Conservation (phyloP, 92 coral and sea anemone species). For the Zoanthus gigantus region DNA sequence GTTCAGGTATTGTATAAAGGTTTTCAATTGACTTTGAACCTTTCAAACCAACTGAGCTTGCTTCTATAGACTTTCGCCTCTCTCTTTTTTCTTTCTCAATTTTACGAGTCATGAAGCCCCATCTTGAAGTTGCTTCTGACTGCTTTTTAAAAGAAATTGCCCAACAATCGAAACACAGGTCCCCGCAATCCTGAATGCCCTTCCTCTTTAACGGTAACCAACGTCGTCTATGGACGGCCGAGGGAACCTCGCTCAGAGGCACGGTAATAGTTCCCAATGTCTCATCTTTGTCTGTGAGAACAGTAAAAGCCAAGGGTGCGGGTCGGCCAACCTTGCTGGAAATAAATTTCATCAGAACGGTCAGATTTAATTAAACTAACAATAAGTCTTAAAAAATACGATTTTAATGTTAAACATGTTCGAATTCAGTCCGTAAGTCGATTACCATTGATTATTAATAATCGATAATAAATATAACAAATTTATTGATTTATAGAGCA, state of each 20-base stretch:
- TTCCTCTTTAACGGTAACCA: conserved; percentile 91
- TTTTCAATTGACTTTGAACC: conserved; percentile 92
- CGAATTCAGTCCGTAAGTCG: too few relatives aligned
- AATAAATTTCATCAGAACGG: not conserved
- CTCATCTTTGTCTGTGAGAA: conserved; percentile 80
- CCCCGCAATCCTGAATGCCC: conserved; percentile 83
- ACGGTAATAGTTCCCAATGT: conserved; percentile 79
- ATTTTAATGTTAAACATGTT: too few relatives aligned
- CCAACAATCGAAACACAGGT: conserved; percentile 98
- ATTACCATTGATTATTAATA: too few relatives aligned
- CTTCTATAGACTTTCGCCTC: conserved; percentile 82
- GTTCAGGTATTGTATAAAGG: conserved; percentile 65
- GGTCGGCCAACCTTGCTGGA: conserved; percentile 77
- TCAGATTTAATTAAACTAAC: not conserved
- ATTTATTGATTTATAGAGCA: too few relatives aligned
- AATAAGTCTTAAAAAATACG: too few relatives aligned
- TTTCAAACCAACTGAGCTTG: conserved; percentile 75
- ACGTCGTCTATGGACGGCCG: conserved; percentile 94
- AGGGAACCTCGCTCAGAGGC: conserved; percentile 89
- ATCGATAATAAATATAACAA: too few relatives aligned
- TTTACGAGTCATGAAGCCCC: conserved; percentile 39
- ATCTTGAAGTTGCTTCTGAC: conserved; percentile 37
- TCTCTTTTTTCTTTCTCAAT: conserved; percentile 70
- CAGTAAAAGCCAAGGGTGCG: conserved; percentile 90
- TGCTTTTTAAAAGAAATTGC: conserved; percentile 74